phyloP scores from a whole-genome alignment of 1,140 invertebrate species.

The Acromyrmex heyeri region DNA sequence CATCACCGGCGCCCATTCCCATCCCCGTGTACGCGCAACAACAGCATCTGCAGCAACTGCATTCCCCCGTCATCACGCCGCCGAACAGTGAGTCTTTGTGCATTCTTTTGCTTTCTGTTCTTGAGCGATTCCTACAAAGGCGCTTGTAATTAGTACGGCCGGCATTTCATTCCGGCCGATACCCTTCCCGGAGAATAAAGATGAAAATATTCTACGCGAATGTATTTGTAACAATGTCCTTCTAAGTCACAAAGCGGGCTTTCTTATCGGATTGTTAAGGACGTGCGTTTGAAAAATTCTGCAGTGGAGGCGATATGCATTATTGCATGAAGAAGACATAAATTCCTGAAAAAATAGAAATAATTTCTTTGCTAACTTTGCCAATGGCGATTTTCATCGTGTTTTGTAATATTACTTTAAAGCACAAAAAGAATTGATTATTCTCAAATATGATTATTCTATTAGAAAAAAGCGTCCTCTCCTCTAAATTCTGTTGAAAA shows the following conservation, averaged over 20 bases:
- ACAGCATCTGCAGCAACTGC: conserved; percentile 69
- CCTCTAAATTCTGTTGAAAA: neutral
- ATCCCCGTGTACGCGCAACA: conserved; percentile 79
- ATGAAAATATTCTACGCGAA: conserved; percentile 21
- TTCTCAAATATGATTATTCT: neutral
- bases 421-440: neutral
- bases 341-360: neutral
- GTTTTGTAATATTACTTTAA: neutral
- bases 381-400: too few species aligned
- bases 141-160: conserved; percentile 25
- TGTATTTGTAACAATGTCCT: neutral
- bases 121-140: neutral
- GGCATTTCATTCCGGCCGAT: conserved; percentile 3
- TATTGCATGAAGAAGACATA: neutral
- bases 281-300: neutral
- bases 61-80: conserved; percentile 67
- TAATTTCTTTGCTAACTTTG: neutral
- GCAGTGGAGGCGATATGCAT: neutral
- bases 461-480: neutral
- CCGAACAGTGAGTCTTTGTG: conserved; percentile 65
- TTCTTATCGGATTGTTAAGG: neutral
- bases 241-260: neutral
- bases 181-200: neutral
- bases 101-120: neutral
- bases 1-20: conserved; percentile 78